Evolutionary conservation across 2,888 invertebrate species (phyloP), one percentile per base, ranked within the genome.

Genomic region (Acrocyrtus sp.): DNA sequence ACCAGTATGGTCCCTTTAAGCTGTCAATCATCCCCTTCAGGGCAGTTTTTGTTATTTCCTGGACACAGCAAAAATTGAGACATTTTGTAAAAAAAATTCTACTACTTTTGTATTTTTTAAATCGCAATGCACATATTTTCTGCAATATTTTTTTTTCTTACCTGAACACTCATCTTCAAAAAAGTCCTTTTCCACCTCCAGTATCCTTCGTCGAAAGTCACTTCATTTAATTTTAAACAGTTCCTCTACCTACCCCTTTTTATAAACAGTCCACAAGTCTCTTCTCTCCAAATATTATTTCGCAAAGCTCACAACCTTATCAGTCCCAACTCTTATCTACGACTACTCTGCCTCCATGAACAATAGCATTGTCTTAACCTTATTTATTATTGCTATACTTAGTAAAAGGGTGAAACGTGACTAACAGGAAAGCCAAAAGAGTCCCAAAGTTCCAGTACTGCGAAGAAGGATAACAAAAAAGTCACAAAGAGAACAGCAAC

Each of bases 11-110:
- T 77, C 94, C 94, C 82, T 89, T 89, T 78, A 93, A 87, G 84
- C 94, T 94, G 84, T 94, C 94, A 83, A 89, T 87, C 75, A 92
- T 86, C 5, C 94, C 94, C 84, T 89, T 89, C 81, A 89, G 87
- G 81, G 91, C 85, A 68, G 91, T 90, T 82, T 87, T 85, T 72
- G 88, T 84, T 83, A 90, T 88, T 83, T 87, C 88, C 91, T 91
- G 85, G 81, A 88, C 87, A 82, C 76, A 74, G 73, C 69, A 41
- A 34, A 12, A n/a, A n/a, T n/a, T n/a, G n/a, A n/a, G n/a, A n/a
- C n/a, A n/a, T n/a, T n/a, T n/a, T n/a, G n/a, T n/a, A n/a, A n/a
- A 8, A 34, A 34, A 34, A 34, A 34, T 34, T 34, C 34, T 34
- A 34, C 12, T 8, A 34, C 34, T 34, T 8, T 12, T 12, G 12